Base-by-base conservation (phyloP, 2,888 invertebrate species). In the Pteria penguin region DNA sequence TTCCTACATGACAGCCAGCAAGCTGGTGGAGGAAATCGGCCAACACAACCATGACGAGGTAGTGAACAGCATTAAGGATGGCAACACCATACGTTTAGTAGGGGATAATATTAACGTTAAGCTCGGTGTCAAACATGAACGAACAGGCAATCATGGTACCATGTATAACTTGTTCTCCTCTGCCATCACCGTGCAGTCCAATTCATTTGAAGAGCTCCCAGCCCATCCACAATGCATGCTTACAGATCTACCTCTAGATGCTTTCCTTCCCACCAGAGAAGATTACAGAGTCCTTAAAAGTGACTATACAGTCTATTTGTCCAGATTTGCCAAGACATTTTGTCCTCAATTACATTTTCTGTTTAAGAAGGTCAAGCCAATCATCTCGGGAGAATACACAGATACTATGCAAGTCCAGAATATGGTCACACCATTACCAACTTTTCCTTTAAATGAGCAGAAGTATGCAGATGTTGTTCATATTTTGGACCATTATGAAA, bases 21-120 rank as follows among this genome's bases (percentile, higher is more conserved):
- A 24, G 3, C 57, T 68, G 14, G 29, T 36, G 26, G 58, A 31
- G 33, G 68, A 68, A 29, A 68, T 57, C 18, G 68, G 58, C 2
- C 14, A 68, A 2, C 33, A 68, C 45, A 8, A 68, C n/a, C 18
- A n/a, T 0, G 57, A 68, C 26, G 22, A 57, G n/a, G 33, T 68
- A 22, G 68, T 68, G 2, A 57, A 58, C 31, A 33, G 32, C 11
- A 24, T 68, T 14, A 3, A 68, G 57, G n/a, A 32, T 22, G 57
- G 57, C 18, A 57, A n/a, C 11, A n/a, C 32, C 29, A 32, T 68
- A 22, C 45, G 67, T 54, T 54, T 67, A 18, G 31, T 67, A 27
- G 67, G 67, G 4, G 67, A 67, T 22, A 68, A 68, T 26, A n/a
- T 55, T n/a, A 68, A 68, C n/a, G n/a, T 68, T 2, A 68, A 68